Evolutionary conservation across 2,888 invertebrate species (phyloP).

Genomic region (Eumerus sabulonum): DNA sequence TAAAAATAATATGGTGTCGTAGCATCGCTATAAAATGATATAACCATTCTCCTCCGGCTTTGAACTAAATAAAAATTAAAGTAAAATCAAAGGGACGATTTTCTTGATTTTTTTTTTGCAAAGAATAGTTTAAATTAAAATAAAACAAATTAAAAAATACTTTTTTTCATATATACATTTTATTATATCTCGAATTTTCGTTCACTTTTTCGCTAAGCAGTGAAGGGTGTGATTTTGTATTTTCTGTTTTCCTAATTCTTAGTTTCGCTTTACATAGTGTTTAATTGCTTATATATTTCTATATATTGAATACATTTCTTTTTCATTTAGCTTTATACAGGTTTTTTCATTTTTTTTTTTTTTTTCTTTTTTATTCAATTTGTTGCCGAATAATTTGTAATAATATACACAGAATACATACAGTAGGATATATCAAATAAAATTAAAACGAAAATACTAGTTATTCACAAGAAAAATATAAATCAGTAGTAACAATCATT

Average conservation of each 20-base stretch:
- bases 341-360: slow-evolving; percentile 20
- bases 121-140: not conserved
- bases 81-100: too few relatives aligned
- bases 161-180: slow-evolving; percentile 60
- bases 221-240: slow-evolving; percentile 25
- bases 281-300: slow-evolving; percentile 2
- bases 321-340: slow-evolving; percentile 31
- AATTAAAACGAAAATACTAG: slow-evolving; percentile 45
- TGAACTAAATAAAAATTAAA: too few relatives aligned
- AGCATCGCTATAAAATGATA: too few relatives aligned
- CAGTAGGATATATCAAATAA: slow-evolving; percentile 21
- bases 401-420: slow-evolving; percentile 44
- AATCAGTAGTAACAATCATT: slow-evolving; percentile 23
- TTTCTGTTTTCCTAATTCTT: slow-evolving; percentile 17
- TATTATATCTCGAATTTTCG: slow-evolving; percentile 57
- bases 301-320: slow-evolving; percentile 50
- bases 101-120: too few relatives aligned
- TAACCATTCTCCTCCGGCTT: too few relatives aligned
- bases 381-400: slow-evolving; percentile 7
- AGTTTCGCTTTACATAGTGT: slow-evolving; percentile 24
- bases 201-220: slow-evolving; percentile 27
- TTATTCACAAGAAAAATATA: slow-evolving; percentile 55
- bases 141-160: slow-evolving; percentile 12
- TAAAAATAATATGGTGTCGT: too few relatives aligned
- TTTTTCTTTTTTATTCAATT: slow-evolving; percentile 7